Evolutionary conservation across 2,797 vertebrate species (phyloP).

Genomic region (Sylvia borin): DNA sequence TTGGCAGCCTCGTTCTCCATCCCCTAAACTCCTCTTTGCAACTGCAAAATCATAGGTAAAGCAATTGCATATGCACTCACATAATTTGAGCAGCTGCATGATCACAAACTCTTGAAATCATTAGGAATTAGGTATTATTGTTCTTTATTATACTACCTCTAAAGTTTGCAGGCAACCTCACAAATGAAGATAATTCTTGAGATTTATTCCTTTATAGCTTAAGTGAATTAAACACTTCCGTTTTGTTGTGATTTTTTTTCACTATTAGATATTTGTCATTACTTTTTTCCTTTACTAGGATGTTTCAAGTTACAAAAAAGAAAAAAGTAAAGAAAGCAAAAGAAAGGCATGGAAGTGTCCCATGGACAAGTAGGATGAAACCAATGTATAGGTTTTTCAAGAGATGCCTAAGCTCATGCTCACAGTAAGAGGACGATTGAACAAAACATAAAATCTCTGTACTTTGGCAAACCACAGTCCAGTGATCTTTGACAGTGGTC

Average conservation of each 20-base stretch:
- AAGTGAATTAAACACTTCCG: not conserved
- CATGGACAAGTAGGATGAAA: not conserved
- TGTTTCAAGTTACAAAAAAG: not conserved
- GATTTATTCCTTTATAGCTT: not conserved
- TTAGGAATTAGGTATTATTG: not conserved
- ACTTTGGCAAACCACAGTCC: not conserved
- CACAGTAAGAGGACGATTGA: not conserved
- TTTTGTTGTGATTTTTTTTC: not conserved
- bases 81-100: not conserved
- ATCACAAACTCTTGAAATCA: not conserved
- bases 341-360: not conserved
- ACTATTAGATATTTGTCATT: not conserved
- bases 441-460: not conserved
- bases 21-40: not conserved
- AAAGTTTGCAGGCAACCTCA: not conserved
- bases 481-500: not conserved
- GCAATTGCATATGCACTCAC: not conserved
- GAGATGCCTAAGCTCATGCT: not conserved
- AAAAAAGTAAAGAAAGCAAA: not conserved
- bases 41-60: not conserved
- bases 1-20: not conserved
- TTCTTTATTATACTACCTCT: not conserved
- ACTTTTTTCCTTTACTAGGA: not conserved
- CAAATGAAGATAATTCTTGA: not conserved
- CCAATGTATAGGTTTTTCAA: not conserved